phyloP scores from a whole-genome alignment of 2,888 invertebrate genomes.

The Omphaloscelis lunosa region DNA sequence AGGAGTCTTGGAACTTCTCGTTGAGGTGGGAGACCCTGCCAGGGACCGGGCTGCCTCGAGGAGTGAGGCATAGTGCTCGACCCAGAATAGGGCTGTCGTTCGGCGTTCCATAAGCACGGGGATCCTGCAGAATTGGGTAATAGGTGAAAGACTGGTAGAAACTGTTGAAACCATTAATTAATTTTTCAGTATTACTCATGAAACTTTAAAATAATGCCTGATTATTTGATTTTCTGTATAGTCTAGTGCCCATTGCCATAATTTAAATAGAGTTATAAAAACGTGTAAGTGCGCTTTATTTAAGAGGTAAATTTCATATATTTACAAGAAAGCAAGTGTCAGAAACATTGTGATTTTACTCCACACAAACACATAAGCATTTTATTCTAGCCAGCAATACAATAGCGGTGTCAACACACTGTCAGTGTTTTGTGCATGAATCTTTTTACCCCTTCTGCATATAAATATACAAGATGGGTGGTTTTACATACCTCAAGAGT shows the following conservation, averaged over 20 bases:
- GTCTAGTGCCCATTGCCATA: not conserved
- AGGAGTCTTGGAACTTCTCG: conserved; percentile 91
- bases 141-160: not conserved
- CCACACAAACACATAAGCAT: conserved; percentile 5
- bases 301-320: not conserved
- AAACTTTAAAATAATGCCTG: not conserved
- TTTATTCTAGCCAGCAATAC: not conserved
- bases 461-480: not conserved
- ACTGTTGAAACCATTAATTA: not conserved
- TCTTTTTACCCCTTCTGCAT: not conserved
- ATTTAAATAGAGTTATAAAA: not conserved
- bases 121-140: conserved; percentile 74
- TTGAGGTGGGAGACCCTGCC: conserved; percentile 87
- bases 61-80: conserved; percentile 87
- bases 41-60: conserved; percentile 87
- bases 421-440: conserved; percentile 18
- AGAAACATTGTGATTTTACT: conserved; percentile 7
- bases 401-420: conserved; percentile 1
- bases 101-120: conserved; percentile 82
- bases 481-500: conserved; percentile 26
- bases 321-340: conserved; percentile 30
- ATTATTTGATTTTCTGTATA: not conserved
- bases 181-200: not conserved
- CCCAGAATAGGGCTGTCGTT: conserved; percentile 87
- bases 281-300: not conserved